Percentiles rank a stretch among this genome's conserved stretches.
Evolutionary conservation across 1,140 invertebrate species (phyloP).

Genomic region (Gonioctena quinquepunctata): DNA sequence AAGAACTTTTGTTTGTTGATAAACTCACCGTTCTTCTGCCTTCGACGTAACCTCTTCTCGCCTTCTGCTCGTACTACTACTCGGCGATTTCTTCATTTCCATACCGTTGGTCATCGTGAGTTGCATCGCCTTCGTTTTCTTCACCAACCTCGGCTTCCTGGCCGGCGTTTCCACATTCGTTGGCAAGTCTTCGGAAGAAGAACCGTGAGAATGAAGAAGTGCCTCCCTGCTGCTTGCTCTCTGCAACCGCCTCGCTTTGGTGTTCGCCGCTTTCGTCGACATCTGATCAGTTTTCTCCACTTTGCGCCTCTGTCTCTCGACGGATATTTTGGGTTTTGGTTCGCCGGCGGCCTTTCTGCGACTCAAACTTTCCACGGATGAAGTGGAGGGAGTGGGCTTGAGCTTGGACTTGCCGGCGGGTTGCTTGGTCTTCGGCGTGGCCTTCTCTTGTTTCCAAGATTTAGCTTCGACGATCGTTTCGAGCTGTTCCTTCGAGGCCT

Average conservation of each 20-base stretch:
- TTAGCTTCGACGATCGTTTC: conserved; percentile 57
- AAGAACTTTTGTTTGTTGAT: too few relatives aligned
- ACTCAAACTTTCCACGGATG: conserved; percentile 56
- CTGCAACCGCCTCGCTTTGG: conserved; percentile 57
- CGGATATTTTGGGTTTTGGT: neutral
- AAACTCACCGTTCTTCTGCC: conserved; percentile 34
- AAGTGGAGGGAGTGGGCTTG: conserved; percentile 52
- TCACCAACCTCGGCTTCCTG: conserved; percentile 48
- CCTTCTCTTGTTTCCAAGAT: conserved; percentile 48
- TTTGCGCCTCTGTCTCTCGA: conserved; percentile 1
- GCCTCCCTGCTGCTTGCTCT: conserved; percentile 58
- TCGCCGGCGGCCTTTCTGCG: conserved; percentile 7
- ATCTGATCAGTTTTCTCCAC: conserved; percentile 4
- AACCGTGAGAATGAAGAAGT: conserved; percentile 54
- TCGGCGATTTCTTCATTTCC: conserved; percentile 40
- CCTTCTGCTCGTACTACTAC: conserved; percentile 26
- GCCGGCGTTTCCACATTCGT: conserved; percentile 47
- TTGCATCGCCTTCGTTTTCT: conserved; percentile 47
- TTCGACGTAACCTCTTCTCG: conserved; percentile 30
- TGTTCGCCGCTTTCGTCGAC: conserved; percentile 31
- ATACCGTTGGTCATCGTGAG: conserved; percentile 43
- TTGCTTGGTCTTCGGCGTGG: conserved; percentile 18
- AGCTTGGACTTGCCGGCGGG: conserved; percentile 33
- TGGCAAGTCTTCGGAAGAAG: conserved; percentile 59
- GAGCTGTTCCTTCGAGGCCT: conserved; percentile 36